Evolutionary conservation across 2,797 vertebrate genomes (phyloP).

Genomic region (Spheniscus humboldti): DNA sequence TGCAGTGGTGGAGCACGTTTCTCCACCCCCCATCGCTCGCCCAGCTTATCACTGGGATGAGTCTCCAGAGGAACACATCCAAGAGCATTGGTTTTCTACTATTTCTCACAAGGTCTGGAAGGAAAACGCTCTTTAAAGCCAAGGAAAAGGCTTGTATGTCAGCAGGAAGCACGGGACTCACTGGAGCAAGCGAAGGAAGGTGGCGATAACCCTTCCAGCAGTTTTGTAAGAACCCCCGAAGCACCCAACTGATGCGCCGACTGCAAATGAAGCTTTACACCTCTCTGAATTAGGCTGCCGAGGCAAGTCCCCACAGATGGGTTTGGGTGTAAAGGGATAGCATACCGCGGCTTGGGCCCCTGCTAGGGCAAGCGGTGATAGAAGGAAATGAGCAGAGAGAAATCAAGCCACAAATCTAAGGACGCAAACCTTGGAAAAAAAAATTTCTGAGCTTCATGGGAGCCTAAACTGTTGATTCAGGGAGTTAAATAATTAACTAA

Average conservation of each 20-base stretch:
- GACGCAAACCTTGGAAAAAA: not conserved
- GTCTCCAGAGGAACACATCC: not conserved
- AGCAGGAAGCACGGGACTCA: accelerated
- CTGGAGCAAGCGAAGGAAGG: not conserved
- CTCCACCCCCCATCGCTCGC: accelerated
- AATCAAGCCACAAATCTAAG: not conserved
- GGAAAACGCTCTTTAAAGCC: not conserved
- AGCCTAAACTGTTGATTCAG: not conserved
- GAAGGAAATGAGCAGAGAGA: not conserved
- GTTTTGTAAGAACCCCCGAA: not conserved
- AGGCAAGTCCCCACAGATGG: not conserved
- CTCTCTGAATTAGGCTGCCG: not conserved
- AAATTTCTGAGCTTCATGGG: not conserved
- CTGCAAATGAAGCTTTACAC: accelerated
- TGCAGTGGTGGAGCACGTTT: not conserved
- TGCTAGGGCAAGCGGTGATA: not conserved
- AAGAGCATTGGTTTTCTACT: not conserved
- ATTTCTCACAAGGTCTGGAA: not conserved
- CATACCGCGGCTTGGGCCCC: accelerated
- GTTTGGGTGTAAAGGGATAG: not conserved
- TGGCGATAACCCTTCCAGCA: not conserved
- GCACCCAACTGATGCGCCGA: accelerated
- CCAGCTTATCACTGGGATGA: not conserved
- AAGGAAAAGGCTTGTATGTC: not conserved
- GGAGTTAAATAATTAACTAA: not conserved